Conservation (phyloP, 2,797 vertebrate genomes). For the Gymnocypris eckloni region DNA sequence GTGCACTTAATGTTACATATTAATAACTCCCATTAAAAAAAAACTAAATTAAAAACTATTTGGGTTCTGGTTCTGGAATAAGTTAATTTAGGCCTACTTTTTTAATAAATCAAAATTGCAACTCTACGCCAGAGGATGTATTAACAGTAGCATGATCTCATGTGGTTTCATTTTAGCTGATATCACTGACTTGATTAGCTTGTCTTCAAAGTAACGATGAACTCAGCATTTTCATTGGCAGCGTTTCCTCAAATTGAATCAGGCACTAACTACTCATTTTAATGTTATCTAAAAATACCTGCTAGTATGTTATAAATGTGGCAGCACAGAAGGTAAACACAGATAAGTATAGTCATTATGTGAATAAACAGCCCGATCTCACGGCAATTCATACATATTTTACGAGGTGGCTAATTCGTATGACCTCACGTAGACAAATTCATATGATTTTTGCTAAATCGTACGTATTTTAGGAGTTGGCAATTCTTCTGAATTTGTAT, state of each 20-base stretch:
- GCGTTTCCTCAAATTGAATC: not conserved
- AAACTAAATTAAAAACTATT: not conserved
- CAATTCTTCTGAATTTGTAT: no score
- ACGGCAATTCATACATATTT: no score
- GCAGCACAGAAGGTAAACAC: not conserved
- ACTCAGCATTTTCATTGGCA: slow-evolving; percentile 9
- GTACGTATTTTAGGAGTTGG: no score
- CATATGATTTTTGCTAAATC: no score
- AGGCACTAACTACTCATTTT: not conserved
- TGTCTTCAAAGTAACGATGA: not conserved
- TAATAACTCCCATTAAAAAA: no score
- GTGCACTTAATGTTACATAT: not conserved
- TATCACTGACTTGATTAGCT: slow-evolving; percentile 11
- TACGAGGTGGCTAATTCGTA: no score
- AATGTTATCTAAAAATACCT: not conserved
- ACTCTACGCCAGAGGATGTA: not conserved
- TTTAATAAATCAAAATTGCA: not conserved
- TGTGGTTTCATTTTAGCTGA: slow-evolving; percentile 17
- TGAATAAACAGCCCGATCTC: not conserved
- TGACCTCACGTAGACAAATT: no score
- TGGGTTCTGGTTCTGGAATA: not conserved
- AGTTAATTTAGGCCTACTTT: not conserved
- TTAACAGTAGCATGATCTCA: not conserved
- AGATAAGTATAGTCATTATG: slow-evolving; percentile 1
- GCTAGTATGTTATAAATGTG: not conserved